Base-by-base conservation (phyloP, 2,888 invertebrate species). In the Agriotes lineatus region DNA sequence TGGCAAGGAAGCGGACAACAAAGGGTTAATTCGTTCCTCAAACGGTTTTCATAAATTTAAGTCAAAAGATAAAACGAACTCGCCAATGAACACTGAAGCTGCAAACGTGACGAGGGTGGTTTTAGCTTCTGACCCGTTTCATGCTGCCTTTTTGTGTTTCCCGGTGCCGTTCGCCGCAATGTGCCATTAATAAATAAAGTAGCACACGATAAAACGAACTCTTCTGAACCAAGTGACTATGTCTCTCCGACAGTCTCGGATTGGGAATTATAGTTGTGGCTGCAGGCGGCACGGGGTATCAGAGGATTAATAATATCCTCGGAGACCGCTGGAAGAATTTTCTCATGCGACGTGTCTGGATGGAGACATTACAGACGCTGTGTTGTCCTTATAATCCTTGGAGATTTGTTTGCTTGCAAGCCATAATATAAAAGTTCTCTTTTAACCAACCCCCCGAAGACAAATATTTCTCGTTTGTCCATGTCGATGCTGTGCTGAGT, bases 331-430 rank as follows among this genome's bases (percentile, higher is more conserved):
- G 18, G 14, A 12, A 19, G 20, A 59, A 59, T 25, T 45, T 45
- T 30, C 44, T 25, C 19, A 22, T 22, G 25, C 59, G 44, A 33
- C 30, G 30, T 25, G n/a, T 59, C 22, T 5, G 22, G 25, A 25
- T n/a, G 16, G 30, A 1, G 33, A 44, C 30, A 44, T 59, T 59
- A 30, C 45, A 45, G 37, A 45, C 12, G 14, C 25, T 45, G 45
- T 22, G 19, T 45, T 59, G 45, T 59, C 33, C 42, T 59, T 59
- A n/a, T 18, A 59, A 30, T 45, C 59, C 45, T 42, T 10, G n/a
- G 59, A 10, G 59, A 59, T 18, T 12, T 7, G 18, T 45, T 6
- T 48, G 48, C 6, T n/a, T 22, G 48, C 16, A 48, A 7, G 48
- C 10, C 12, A 48, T 20, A 22, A 5, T 18, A 2, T n/a, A 37